These are phyloP conservation scores for Thereuonema tuberculata DNA, from an alignment of 1,140 invertebrate species.

Conservation along the genomic window DNA sequence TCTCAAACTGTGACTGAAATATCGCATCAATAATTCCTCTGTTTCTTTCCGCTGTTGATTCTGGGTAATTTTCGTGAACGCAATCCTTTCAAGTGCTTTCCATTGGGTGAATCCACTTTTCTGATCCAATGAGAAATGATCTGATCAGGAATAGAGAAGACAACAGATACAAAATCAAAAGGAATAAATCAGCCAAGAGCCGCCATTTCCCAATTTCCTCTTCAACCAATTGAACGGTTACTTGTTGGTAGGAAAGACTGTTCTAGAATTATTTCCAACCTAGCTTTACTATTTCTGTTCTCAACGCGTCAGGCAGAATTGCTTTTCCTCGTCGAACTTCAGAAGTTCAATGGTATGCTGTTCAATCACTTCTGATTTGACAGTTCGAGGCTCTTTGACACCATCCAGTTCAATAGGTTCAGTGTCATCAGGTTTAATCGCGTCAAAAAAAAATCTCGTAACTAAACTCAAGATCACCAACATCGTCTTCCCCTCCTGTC, in stretches of 20 bases:
- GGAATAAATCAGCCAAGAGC: neutral
- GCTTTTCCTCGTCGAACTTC: neutral
- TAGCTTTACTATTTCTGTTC: neutral
- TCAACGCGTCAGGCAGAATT: neutral
- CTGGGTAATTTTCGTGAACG: conserved; percentile 11
- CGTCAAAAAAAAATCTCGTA: no score
- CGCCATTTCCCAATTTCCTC: neutral
- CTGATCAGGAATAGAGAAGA: neutral
- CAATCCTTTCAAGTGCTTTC: conserved; percentile 14
- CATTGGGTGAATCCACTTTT: neutral
- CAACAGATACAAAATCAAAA: neutral
- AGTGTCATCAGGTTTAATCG: no score
- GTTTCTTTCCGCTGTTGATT: no score
- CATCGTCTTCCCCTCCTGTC: no score
- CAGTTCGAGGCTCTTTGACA: no score
- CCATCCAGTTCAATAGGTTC: no score
- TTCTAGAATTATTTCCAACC: neutral
- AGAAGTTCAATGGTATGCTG: neutral
- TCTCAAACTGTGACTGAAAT: neutral
- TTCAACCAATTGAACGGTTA: neutral
- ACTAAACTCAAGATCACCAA: no score
- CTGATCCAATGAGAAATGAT: neutral
- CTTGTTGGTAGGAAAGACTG: neutral
- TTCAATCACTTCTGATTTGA: neutral
- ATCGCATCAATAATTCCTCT: conserved; percentile 1